Percentiles rank a stretch among this genome's conserved stretches.
phyloP scores from a whole-genome alignment of 2,797 vertebrate species.

The Hephaestus fuliginosus region DNA sequence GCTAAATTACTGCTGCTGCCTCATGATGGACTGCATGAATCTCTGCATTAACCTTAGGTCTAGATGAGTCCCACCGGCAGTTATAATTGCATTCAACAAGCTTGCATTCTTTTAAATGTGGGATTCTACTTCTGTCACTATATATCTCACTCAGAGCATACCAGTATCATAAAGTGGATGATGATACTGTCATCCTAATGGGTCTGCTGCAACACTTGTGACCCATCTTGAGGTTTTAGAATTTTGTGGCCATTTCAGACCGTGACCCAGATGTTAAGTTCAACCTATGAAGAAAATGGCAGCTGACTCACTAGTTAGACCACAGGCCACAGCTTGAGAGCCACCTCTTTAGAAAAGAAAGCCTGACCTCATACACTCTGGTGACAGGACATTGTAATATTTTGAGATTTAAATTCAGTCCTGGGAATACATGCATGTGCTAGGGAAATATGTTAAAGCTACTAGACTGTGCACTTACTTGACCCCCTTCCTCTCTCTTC shows the following conservation, averaged over 20 bases:
- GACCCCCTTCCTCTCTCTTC: slow-evolving; percentile 70
- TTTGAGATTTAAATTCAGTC: slow-evolving; percentile 48
- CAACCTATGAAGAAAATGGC: slow-evolving; percentile 71
- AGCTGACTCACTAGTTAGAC: slow-evolving; percentile 63
- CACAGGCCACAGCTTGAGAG: slow-evolving; percentile 45
- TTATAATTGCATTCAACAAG: slow-evolving; percentile 46
- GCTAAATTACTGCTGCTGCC: slow-evolving; percentile 61
- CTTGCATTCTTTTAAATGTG: slow-evolving; percentile 36
- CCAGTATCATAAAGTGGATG: slow-evolving; percentile 26
- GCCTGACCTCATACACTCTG: slow-evolving; percentile 28
- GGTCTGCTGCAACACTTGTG: slow-evolving; percentile 33
- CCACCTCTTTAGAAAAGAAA: slow-evolving; percentile 45
- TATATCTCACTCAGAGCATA: slow-evolving; percentile 11
- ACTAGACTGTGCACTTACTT: slow-evolving; percentile 71
- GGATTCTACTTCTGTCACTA: slow-evolving; percentile 4
- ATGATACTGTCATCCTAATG: slow-evolving; percentile 22
- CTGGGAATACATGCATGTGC: slow-evolving; percentile 51
- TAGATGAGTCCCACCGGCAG: slow-evolving; percentile 23
- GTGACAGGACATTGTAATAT: slow-evolving; percentile 35
- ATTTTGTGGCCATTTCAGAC: slow-evolving; percentile 70
- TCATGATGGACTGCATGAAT: slow-evolving; percentile 59
- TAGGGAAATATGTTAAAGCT: slow-evolving; percentile 60
- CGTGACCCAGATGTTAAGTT: slow-evolving; percentile 68
- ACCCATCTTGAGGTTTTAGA: slow-evolving; percentile 49
- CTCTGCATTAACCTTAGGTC: slow-evolving; percentile 63